Conservation (phyloP, 2,888 invertebrate species). For the Ennomos erosarius region DNA sequence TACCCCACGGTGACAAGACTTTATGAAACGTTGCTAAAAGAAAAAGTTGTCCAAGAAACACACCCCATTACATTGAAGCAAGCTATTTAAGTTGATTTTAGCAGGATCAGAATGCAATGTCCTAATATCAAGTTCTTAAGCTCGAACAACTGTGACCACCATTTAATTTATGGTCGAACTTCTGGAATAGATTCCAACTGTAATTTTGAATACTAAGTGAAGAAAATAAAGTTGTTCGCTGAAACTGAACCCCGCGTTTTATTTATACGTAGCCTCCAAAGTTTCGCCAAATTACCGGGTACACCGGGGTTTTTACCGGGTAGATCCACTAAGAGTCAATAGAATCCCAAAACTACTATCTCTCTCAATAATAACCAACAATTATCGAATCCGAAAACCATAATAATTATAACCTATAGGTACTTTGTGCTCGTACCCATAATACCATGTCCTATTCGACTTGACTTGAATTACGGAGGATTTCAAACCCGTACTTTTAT, state of each 20-base stretch:
- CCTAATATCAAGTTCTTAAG: conserved; percentile 27
- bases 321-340: too few relatives aligned
- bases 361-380: too few relatives aligned
- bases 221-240: conserved; percentile 20
- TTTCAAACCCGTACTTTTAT: too few relatives aligned
- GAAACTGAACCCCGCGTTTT: conserved; percentile 19
- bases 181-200: conserved; percentile 23
- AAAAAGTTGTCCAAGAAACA: conserved; percentile 64
- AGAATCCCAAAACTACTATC: too few relatives aligned
- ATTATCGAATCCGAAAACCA: too few relatives aligned
- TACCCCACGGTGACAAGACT: conserved; percentile 65
- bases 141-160: conserved; percentile 27
- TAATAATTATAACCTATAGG: too few relatives aligned
- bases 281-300: conserved; percentile 6
- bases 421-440: too few relatives aligned
- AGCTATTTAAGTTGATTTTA: conserved; percentile 18
- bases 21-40: conserved; percentile 62
- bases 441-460: too few relatives aligned
- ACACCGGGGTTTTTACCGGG: too few relatives aligned
- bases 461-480: too few relatives aligned
- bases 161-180: conserved; percentile 30
- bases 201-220: conserved; percentile 25
- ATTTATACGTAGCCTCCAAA: conserved; percentile 14
- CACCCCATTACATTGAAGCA: conserved; percentile 61
- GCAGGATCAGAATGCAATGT: conserved; percentile 19